These are phyloP conservation scores for Rhagonycha fulva DNA, from an alignment of 2,888 invertebrate species.

Conservation along the genomic window DNA sequence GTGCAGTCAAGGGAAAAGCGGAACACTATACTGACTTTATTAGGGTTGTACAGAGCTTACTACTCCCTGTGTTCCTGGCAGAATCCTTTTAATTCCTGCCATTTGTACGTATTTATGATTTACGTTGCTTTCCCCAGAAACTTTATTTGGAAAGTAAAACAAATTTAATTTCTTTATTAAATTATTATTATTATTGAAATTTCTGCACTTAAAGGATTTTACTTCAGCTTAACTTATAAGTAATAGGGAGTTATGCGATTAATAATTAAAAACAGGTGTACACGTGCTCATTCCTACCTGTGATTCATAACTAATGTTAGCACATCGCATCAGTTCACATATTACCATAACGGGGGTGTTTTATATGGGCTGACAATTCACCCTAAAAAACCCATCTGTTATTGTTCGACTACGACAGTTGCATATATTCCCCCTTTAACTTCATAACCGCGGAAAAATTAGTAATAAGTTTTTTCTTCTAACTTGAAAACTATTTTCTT, in stretches of 20 bases:
- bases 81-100: slow-evolving; percentile 13
- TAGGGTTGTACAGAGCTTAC: slow-evolving; percentile 47
- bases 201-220: background rate
- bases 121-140: background rate
- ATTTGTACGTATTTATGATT: slow-evolving; percentile 17
- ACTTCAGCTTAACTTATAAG: background rate
- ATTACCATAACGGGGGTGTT: slow-evolving; percentile 37
- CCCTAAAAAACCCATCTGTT: slow-evolving; percentile 36
- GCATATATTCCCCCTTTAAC: slow-evolving; percentile 28
- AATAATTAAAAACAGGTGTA: slow-evolving; percentile 34
- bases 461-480: background rate
- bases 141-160: background rate
- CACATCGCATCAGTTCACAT: slow-evolving; percentile 40
- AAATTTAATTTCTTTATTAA: background rate
- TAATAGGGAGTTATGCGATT: background rate
- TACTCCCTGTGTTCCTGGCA: slow-evolving; percentile 3
- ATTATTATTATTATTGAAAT: background rate
- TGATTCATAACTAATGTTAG: slow-evolving; percentile 40
- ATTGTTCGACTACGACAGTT: slow-evolving; percentile 37
- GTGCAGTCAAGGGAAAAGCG: slow-evolving; percentile 49
- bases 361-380: slow-evolving; percentile 27
- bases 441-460: slow-evolving; percentile 19
- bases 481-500: background rate
- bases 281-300: slow-evolving; percentile 38
- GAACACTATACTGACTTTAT: slow-evolving; percentile 48